Evolutionary conservation across 2,113 vertebrate genomes (phyloP).

Genomic region (Bagarius yarrelli): DNA sequence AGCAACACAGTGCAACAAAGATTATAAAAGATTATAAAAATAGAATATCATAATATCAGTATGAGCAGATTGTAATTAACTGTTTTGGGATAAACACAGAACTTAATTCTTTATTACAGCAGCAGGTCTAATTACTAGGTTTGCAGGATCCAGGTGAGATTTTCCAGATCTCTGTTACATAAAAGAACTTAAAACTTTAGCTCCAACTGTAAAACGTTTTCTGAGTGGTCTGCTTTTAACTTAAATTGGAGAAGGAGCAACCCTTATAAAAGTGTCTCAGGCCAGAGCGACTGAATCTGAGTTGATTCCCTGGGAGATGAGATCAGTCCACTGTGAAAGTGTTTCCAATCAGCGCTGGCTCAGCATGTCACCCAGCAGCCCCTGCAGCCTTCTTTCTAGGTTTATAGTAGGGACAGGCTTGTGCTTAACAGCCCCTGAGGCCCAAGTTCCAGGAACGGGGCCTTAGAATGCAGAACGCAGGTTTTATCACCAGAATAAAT

Average conservation of each 20-base stretch:
- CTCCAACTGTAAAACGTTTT: neutral
- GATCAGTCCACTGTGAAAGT: conserved; percentile 34
- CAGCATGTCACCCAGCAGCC: conserved; percentile 25
- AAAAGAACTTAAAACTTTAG: conserved; percentile 2
- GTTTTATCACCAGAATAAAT: conserved; percentile 69
- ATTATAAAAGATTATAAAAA: no score
- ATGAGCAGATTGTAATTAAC: neutral
- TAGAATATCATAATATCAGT: no score
- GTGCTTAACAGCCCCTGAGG: conserved; percentile 40
- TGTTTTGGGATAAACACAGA: neutral
- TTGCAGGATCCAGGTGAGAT: neutral
- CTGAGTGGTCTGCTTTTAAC: neutral
- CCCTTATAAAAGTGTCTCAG: conserved; percentile 19
- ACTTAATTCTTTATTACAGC: neutral
- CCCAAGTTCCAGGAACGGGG: conserved; percentile 42
- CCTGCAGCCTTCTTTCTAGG: conserved; percentile 36
- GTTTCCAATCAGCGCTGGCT: conserved; percentile 33
- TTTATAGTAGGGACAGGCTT: conserved; percentile 46
- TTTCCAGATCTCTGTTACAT: neutral
- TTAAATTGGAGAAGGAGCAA: conserved; percentile 9
- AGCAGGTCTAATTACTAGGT: neutral
- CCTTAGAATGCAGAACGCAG: conserved; percentile 47
- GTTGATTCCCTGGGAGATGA: conserved; percentile 18
- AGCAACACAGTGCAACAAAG: no score
- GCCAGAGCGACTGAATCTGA: conserved; percentile 20